A percentile compares a stretch with the other conserved stretches of the same genome.
These are phyloP conservation scores for Xiphydria camelus DNA, from an alignment of 2,888 invertebrate species.

Conservation along the genomic window DNA sequence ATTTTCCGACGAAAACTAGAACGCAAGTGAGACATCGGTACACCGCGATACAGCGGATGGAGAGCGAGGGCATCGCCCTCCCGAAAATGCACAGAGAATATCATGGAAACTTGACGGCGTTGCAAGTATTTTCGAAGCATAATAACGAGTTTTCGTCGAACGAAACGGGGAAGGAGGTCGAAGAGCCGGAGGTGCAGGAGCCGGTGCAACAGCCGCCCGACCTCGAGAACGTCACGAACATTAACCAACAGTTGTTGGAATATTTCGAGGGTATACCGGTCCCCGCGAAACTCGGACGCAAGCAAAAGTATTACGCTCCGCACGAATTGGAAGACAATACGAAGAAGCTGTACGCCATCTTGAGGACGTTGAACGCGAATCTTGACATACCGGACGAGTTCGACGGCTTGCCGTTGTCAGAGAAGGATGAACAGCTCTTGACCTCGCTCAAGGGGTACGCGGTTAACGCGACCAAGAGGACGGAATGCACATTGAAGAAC, in stretches of 20 bases:
- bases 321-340: constrained; percentile 54
- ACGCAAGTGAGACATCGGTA: constrained; percentile 67
- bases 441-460: constrained; percentile 19
- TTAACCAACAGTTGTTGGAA: constrained; percentile 36
- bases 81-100: constrained; percentile 20
- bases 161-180: neutral
- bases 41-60: constrained; percentile 53
- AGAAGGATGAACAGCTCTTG: constrained; percentile 39
- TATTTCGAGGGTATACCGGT: constrained; percentile 30
- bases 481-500: constrained; percentile 8
- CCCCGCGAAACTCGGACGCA: constrained; percentile 49
- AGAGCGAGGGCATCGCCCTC: constrained; percentile 24
- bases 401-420: constrained; percentile 23
- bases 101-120: neutral
- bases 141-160: too few species aligned
- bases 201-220: too few species aligned
- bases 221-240: constrained; percentile 60
- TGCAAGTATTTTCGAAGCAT: neutral
- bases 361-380: constrained; percentile 41
- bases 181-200: neutral
- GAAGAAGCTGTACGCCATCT: constrained; percentile 54
- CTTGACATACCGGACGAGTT: constrained; percentile 32
- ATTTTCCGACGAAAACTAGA: constrained; percentile 63
- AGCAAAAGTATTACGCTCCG: constrained; percentile 47
- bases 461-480: constrained; percentile 1